Evolutionary conservation across 2,797 vertebrate species (phyloP), one percentile per base, ranked within the genome.

Genomic region (Emys orbicularis): DNA sequence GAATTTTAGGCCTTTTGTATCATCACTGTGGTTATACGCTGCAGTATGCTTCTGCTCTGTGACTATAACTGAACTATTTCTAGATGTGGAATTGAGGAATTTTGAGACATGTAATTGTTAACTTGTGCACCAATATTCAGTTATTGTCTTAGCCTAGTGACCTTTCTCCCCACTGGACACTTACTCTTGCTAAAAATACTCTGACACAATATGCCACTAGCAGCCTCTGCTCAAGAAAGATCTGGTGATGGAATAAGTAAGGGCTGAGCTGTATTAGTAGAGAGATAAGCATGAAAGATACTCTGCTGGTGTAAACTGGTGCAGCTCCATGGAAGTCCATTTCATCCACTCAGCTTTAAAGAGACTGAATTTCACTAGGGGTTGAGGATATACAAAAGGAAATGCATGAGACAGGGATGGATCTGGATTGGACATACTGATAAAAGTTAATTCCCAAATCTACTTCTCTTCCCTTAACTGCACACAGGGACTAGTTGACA

Each of bases 161-260:
- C 44, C 77, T 29, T 80, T 56, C 19, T 34, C 23, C 12, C 56
- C 37, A 37, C 34, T 82, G 79, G 89, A 68, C 85, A 59, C 37
- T 86, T 72, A 27, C 72, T 37, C 86, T 47, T 90, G 13, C 79
- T 65, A 57, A 41, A 76, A 82, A 47, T 41, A 37, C 18, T 68
- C 34, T 44, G 41, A 19, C 44, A 82, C 27, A 68, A 88, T 88
- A 86, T 85, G n/a, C 79, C n/a, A 57, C 50, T 82, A 85, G 79
- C 89, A 86, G 68, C 89, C 79, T 94, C 82, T 92, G 84, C 87
- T 89, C 90, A 90, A 23, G 53, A 44, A 92, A 87, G 37, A 41
- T 83, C 86, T 65, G 15, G 34, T 57, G 19, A 80, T 79, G 79
- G 80, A 86, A 74, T 83, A 93, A 89, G 37, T 44, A 86, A 88